Base-by-base conservation (phyloP, 1,140 invertebrate species). In the Uloborus diversus region DNA sequence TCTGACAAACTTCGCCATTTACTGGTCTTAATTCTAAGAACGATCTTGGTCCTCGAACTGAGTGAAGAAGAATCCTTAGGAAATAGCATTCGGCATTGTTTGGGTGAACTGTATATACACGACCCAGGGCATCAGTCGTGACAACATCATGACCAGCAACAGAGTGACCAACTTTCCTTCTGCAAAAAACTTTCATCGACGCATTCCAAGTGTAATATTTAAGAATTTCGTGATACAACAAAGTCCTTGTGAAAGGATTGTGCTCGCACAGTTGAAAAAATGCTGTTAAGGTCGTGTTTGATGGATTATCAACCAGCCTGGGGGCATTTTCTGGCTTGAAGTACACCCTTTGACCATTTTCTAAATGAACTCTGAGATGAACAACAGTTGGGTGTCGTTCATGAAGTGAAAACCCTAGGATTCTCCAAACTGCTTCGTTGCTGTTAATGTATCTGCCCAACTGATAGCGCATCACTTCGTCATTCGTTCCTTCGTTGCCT, bases 71-170 rank as follows among this genome's bases (percentile, higher is more conserved):
- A 33, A 86, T 28, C 27, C 83, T 73, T 11, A 84, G 42, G 81
- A 49, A 85, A 73, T 82, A 84, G 73, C 84, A 85, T 79, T 86
- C 84, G 35, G 57, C 11, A 51, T 85, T 84, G 20, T 84, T 85
- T 42, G 86, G 85, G 83, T 85, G 83, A 33, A 88, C 79, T 9
- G 83, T 83, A 81, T 88, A 87, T 17, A 88, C 25, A 68, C 84
- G 57, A 17, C 85, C 84, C 37, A 86, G 64, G 33, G 81, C 56
- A 61, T 82, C 69, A 32, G 65, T 64, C 7, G 1, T 30, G 0
- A 49, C 23, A 62, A 47, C 68, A 57, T 37, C 20, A 42, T 42
- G 37, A 5, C 14, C 14, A 42, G 14, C 14, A 7, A 7, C 37
- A n/a, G n/a, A n/a, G n/a, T n/a, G n/a, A n/a, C n/a, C n/a, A n/a